These are phyloP conservation scores for Sarcophaga rosellei DNA, from an alignment of 2,888 invertebrate species.

Conservation along the genomic window DNA sequence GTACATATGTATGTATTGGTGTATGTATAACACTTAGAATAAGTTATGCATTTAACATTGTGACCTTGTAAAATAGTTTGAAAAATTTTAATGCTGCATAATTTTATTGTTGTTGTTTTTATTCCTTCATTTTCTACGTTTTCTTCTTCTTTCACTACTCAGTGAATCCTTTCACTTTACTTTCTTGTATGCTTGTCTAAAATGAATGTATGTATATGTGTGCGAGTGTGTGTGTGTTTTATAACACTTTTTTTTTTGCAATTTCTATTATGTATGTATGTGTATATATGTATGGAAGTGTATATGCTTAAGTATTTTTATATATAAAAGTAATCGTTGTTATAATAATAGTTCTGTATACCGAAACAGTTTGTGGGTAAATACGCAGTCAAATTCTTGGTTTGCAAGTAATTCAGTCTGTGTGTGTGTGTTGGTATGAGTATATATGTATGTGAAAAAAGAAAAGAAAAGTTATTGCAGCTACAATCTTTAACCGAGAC, in stretches of 20 bases:
- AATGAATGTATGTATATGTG: constrained; percentile 33
- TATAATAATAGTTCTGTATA: constrained; percentile 51
- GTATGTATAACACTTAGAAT: too few relatives aligned
- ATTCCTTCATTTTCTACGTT: neutral
- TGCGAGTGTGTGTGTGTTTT: constrained; percentile 49
- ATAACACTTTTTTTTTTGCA: neutral
- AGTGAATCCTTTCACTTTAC: constrained; percentile 54
- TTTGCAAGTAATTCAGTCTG: neutral
- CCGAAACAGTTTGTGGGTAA: constrained; percentile 61
- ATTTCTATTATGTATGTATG: neutral
- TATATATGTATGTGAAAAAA: neutral
- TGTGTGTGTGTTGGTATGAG: constrained; percentile 12
- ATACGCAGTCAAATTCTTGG: constrained; percentile 53
- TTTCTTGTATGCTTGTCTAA: neutral
- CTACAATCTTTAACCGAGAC: constrained; percentile 37
- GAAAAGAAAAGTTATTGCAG: constrained; percentile 8
- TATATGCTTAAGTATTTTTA: neutral
- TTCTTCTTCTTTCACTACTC: neutral
- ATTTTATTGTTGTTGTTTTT: neutral
- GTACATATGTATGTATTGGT: too few relatives aligned
- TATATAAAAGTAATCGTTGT: constrained; percentile 9
- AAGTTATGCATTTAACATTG: neutral
- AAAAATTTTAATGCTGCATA: constrained; percentile 20
- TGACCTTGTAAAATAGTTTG: neutral
- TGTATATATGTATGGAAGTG: neutral